Percentiles rank a stretch among this genome's conserved stretches.
These are phyloP conservation scores for Sycobia sp. DNA, from an alignment of 1,140 invertebrate species.

Conservation along the genomic window DNA sequence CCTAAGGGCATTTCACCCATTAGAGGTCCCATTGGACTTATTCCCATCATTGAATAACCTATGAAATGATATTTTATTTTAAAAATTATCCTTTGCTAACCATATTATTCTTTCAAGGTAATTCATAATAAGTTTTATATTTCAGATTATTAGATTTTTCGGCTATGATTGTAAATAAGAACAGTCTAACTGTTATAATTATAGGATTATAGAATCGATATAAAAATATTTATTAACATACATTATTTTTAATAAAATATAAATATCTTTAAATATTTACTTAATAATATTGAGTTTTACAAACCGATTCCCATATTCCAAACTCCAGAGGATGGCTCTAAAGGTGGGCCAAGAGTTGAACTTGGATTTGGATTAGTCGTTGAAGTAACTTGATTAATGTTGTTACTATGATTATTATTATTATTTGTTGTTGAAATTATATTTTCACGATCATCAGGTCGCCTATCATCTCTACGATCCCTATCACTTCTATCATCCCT, in stretches of 20 bases:
- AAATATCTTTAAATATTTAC: too few relatives aligned
- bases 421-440: conserved; percentile 42
- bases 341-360: conserved; percentile 45
- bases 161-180: too few relatives aligned
- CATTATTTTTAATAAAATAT: too few relatives aligned
- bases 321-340: conserved; percentile 52
- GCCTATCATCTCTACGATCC: conserved; percentile 52
- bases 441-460: conserved; percentile 47
- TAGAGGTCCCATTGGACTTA: conserved; percentile 66
- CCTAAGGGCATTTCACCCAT: conserved; percentile 58
- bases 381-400: conserved; percentile 45
- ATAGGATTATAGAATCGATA: not conserved
- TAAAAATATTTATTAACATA: too few relatives aligned
- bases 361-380: conserved; percentile 41
- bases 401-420: conserved; percentile 48
- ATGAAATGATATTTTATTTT: not conserved
- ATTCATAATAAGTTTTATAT: not conserved
- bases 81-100: not conserved
- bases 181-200: too few relatives aligned
- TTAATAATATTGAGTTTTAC: not conserved
- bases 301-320: conserved; percentile 60
- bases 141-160: too few relatives aligned
- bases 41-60: conserved; percentile 66
- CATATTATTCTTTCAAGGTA: not conserved
- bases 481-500: conserved; percentile 56